Evolutionary conservation across 2,797 vertebrate genomes (phyloP), one percentile per base, ranked within the genome.

Genomic region (Phrynocephalus forsythii): DNA sequence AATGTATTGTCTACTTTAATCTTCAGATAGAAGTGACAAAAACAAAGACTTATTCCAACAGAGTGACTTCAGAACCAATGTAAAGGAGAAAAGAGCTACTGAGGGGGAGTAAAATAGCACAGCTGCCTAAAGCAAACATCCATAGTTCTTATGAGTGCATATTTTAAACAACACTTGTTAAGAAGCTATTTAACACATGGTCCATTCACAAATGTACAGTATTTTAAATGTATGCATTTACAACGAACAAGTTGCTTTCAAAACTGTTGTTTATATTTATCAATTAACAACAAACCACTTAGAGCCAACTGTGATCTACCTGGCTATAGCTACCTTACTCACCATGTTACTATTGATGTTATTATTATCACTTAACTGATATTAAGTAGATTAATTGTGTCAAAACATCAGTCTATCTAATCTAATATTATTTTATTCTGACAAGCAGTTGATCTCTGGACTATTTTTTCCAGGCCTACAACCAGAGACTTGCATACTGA

Each of bases 131-230:
- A 73, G 30, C 30, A 38, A 73, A 60, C 26, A 83, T 69, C 80
- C 16, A 6, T 15, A 67, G 28, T 44, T 44, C 38, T 44, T 44
- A 44, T 44, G 26, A 50, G 63, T 77, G 33, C 81, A 56, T 56
- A 69, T 56, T 86, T 69, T 77, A 79, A 88, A 8, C 26, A 20
- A 68, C 28, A 63, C 10, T 78, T 83, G 66, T 15, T 82, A 75
- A 44, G 24, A 75, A 72, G 71, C 8, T 13, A 44, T 56, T 86
- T 60, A 80, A 66, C 63, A 72, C 30, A 30, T 86, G 33, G 16
- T 68, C 38, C 13, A 33, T 3, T 33, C 38, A 5, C 63, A 33
- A 79, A 22, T 15, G 60, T 28, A 28, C 48, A 28, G 30, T 8
- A 3, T 56, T 44, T 26, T 56, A 33, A 38, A 82, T 33, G 38